A percentile compares a stretch with the other conserved stretches of the same genome.
These are phyloP conservation scores for Margaritifera margaritifera DNA, from an alignment of 2,888 invertebrate genomes.

Conservation along the genomic window DNA sequence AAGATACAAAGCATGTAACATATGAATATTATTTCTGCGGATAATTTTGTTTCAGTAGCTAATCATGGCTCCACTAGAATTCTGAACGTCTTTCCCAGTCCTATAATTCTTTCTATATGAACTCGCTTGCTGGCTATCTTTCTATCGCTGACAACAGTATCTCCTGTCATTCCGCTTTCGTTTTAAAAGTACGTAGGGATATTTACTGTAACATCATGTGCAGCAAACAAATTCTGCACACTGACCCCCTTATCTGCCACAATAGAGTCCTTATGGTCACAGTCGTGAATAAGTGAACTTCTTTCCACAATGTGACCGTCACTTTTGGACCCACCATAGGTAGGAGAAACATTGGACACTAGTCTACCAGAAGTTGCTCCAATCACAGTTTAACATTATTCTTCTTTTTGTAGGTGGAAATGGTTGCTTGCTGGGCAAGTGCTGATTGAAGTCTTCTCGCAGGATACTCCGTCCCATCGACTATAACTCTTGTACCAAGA, in stretches of 20 bases:
- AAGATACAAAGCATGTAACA: conserved; percentile 40
- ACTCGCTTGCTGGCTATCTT: conserved; percentile 42
- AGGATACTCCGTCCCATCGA: conserved; percentile 52
- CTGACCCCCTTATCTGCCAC: conserved; percentile 37
- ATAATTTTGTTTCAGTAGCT: conserved; percentile 26
- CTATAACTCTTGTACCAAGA: conserved; percentile 41
- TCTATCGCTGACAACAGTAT: conserved; percentile 33
- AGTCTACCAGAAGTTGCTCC: conserved; percentile 45
- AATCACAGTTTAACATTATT: conserved; percentile 45
- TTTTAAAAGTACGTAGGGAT: conserved; percentile 45
- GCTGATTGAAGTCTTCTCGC: conserved; percentile 39
- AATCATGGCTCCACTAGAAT: conserved; percentile 28
- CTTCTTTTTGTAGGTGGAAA: conserved; percentile 48
- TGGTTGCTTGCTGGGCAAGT: conserved; percentile 41
- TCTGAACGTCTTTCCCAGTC: conserved; percentile 33
- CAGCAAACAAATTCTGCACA: conserved; percentile 41
- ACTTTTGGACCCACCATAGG: conserved; percentile 51
- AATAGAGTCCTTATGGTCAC: conserved; percentile 39
- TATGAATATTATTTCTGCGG: conserved; percentile 22
- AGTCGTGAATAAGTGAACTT: conserved; percentile 15
- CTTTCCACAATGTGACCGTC: conserved; percentile 39
- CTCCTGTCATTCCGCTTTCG: conserved; percentile 36
- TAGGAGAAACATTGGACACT: conserved; percentile 34
- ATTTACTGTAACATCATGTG: conserved; percentile 29
- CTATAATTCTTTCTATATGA: conserved; percentile 45